phyloP scores from a whole-genome alignment of 1,140 invertebrate genomes.

The Conus ventricosus region DNA sequence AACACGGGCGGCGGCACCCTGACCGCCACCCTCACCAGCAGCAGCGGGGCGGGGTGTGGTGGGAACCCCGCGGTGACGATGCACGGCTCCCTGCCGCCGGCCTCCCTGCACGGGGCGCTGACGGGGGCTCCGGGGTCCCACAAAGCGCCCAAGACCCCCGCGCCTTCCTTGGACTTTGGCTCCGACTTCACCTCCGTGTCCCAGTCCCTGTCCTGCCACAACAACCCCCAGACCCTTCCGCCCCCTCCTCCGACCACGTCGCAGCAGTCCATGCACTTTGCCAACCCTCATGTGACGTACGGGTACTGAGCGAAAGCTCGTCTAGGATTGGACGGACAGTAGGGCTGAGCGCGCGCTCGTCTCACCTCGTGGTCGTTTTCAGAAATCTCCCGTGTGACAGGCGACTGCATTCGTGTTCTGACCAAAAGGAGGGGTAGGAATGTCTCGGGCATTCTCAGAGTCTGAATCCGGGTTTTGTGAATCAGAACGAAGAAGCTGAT shows the following conservation, averaged over 20 bases:
- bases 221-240: slow-evolving; percentile 28
- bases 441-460: no score
- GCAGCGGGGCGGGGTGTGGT: slow-evolving; percentile 18
- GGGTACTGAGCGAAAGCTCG: slow-evolving; percentile 6
- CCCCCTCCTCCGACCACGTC: not conserved
- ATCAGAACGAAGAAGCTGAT: no score
- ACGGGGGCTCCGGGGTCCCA: not conserved
- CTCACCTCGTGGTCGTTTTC: not conserved
- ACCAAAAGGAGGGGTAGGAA: no score
- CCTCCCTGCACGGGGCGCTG: not conserved
- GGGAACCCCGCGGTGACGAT: no score
- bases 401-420: not conserved
- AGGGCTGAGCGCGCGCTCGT: no score
- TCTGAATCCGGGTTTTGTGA: no score
- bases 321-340: no score
- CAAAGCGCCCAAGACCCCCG: slow-evolving; percentile 56
- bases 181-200: slow-evolving; percentile 71
- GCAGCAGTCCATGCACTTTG: slow-evolving; percentile 40
- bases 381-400: not conserved
- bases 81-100: not conserved
- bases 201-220: slow-evolving; percentile 54
- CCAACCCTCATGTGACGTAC: slow-evolving; percentile 38
- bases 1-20: slow-evolving; percentile 38
- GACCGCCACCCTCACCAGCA: slow-evolving; percentile 46
- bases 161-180: slow-evolving; percentile 62